These are phyloP conservation scores for Typhlomys cinereus DNA, from an alignment of 2,113 vertebrate species.

Conservation along the genomic window DNA sequence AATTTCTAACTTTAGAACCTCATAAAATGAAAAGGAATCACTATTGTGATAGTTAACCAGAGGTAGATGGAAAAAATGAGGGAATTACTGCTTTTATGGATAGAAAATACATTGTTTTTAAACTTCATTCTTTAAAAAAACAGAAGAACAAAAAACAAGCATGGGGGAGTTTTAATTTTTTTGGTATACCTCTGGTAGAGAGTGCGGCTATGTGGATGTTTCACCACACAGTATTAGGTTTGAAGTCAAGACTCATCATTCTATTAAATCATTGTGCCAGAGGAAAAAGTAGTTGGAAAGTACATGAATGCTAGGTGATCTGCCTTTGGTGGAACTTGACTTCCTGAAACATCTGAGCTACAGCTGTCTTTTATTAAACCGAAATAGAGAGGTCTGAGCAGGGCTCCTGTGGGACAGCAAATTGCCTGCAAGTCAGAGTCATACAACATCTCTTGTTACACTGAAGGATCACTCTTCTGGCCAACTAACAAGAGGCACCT, in stretches of 20 bases:
- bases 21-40: constrained; percentile 50
- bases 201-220: not conserved
- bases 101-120: constrained; percentile 10
- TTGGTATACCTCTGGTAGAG: not conserved
- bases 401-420: constrained; percentile 9
- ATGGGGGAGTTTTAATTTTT: not conserved
- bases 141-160: not conserved
- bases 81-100: constrained; percentile 22
- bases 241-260: not conserved
- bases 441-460: not conserved
- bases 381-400: constrained; percentile 18
- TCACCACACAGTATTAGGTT: not conserved
- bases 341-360: constrained; percentile 53
- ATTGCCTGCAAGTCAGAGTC: not conserved
- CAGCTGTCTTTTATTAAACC: constrained; percentile 49
- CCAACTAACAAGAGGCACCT: not conserved
- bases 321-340: not conserved
- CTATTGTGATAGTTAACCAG: constrained; percentile 30
- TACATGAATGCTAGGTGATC: constrained; percentile 10
- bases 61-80: not conserved
- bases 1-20: constrained; percentile 50
- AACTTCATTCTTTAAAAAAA: constrained; percentile 46
- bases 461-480: not conserved
- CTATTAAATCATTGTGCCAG: constrained; percentile 38
- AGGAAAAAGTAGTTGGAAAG: constrained; percentile 45